Evolutionary conservation across 2,888 invertebrate genomes (phyloP).

Genomic region (Epiblema foenella): DNA sequence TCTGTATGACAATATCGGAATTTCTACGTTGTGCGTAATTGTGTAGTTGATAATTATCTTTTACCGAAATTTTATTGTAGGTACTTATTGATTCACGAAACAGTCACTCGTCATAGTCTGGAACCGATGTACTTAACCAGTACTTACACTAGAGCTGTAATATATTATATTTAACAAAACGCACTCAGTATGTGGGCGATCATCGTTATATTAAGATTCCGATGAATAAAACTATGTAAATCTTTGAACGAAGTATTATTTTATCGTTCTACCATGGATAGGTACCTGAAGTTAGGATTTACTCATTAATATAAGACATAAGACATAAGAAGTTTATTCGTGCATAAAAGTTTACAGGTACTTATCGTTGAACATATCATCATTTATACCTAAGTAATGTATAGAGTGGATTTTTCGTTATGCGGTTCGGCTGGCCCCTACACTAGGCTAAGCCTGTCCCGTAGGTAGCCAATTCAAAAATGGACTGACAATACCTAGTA

Average conservation of each 20-base stretch:
- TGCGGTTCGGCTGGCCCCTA: no score
- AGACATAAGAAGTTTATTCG: no score
- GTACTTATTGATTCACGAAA: conserved; percentile 3
- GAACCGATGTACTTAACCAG: conserved; percentile 30
- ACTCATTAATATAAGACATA: no score
- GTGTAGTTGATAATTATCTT: no score
- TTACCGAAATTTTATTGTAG: neutral
- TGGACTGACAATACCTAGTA: no score
- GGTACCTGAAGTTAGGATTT: no score
- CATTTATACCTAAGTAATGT: no score
- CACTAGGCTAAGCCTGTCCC: no score
- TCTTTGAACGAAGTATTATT: conserved; percentile 54
- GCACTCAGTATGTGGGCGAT: conserved; percentile 57
- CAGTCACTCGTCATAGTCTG: conserved; percentile 33
- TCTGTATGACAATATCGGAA: neutral
- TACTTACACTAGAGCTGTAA: conserved; percentile 69
- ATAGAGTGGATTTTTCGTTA: no score
- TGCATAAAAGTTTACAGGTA: no score
- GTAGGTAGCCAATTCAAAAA: no score
- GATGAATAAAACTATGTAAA: conserved; percentile 79
- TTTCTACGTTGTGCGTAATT: neutral
- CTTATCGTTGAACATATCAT: no score
- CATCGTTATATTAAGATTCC: conserved; percentile 73
- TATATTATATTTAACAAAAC: conserved; percentile 62
- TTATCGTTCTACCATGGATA: neutral